Evolutionary conservation across 2,888 invertebrate genomes (phyloP).

Genomic region (Drosophila fulvimacula): DNA sequence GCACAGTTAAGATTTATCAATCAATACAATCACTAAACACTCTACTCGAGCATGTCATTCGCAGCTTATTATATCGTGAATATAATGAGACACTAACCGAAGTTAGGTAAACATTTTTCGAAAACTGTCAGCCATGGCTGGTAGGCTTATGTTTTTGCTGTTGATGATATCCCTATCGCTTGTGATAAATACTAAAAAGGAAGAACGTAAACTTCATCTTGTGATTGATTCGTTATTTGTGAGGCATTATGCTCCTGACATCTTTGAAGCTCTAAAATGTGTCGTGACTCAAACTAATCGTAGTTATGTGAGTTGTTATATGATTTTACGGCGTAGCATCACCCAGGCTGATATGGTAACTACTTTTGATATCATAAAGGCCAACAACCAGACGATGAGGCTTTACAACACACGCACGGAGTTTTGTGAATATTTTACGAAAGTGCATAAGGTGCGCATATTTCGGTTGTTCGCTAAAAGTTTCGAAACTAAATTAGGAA

Average conservation of each 20-base stretch:
- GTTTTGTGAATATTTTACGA: slow-evolving; percentile 18
- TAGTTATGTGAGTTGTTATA: slow-evolving; percentile 16
- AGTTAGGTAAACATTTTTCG: neutral
- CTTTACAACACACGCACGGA: slow-evolving; percentile 37
- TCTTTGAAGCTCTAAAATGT: slow-evolving; percentile 21
- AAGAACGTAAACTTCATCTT: slow-evolving; percentile 34
- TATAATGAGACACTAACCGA: neutral
- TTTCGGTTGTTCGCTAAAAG: neutral
- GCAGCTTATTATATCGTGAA: neutral
- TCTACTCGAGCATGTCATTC: neutral
- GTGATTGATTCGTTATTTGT: slow-evolving; percentile 30
- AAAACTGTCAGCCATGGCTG: slow-evolving; percentile 13
- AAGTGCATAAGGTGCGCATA: neutral
- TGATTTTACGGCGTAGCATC: slow-evolving; percentile 28
- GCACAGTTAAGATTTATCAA: neutral
- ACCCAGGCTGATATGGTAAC: slow-evolving; percentile 19
- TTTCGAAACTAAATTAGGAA: neutral
- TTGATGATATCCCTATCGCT: neutral
- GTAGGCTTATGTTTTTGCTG: slow-evolving; percentile 9
- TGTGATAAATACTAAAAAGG: neutral
- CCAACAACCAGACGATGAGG: slow-evolving; percentile 8
- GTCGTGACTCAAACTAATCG: slow-evolving; percentile 19
- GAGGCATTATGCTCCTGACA: slow-evolving; percentile 8
- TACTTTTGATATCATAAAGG: slow-evolving; percentile 22
- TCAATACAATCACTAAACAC: neutral